Evolutionary conservation across 2,888 invertebrate genomes (phyloP).

Genomic region (Drosophila putrida): DNA sequence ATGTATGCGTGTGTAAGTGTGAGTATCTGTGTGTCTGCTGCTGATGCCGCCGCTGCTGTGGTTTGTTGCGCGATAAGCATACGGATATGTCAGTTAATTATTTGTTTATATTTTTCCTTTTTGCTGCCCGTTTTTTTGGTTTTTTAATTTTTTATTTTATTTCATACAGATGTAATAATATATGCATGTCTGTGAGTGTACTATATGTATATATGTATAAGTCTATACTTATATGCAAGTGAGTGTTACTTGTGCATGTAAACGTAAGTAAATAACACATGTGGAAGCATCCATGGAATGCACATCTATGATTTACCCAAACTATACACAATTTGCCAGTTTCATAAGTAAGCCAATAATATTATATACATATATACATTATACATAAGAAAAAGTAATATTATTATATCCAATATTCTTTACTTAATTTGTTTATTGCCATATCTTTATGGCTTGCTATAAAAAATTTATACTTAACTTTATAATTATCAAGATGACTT

Average conservation of each 20-base stretch:
- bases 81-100: slow-evolving; percentile 82
- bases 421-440: not conserved
- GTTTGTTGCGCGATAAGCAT: slow-evolving; percentile 81
- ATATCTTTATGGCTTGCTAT: not conserved
- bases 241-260: slow-evolving; percentile 20
- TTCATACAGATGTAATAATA: slow-evolving; percentile 26
- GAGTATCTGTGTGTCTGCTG: slow-evolving; percentile 30
- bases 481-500: too few species aligned
- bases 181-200: slow-evolving; percentile 16
- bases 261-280: slow-evolving; percentile 27
- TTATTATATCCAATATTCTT: not conserved
- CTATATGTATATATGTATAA: slow-evolving; percentile 8
- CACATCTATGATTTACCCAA: not conserved
- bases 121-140: slow-evolving; percentile 29
- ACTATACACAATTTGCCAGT: not conserved
- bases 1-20: slow-evolving; percentile 27
- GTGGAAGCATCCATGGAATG: not conserved
- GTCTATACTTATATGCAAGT: slow-evolving; percentile 16
- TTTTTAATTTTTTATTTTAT: slow-evolving; percentile 1
- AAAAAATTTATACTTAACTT: not conserved
- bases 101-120: slow-evolving; percentile 78
- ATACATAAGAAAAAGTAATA: too few species aligned
- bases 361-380: too few species aligned
- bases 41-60: slow-evolving; percentile 62
- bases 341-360: too few species aligned